Percentiles rank a stretch among this genome's conserved stretches.
Conservation (phyloP, 1,140 invertebrate species). For the Scaptomyza montana region DNA sequence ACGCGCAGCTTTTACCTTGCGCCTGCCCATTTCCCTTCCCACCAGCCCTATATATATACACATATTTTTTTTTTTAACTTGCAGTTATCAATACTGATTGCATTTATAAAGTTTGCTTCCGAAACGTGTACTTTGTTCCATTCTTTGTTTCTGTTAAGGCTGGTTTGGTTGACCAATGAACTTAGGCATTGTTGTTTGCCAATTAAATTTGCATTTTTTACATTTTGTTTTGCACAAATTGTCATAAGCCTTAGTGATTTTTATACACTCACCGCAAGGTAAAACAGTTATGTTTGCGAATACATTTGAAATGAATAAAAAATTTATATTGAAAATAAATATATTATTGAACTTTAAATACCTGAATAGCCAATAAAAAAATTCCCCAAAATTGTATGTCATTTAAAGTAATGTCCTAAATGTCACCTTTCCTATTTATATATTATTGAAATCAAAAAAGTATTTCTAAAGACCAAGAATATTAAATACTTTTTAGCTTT, state of each 20-base stretch:
- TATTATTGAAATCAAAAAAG: too few relatives aligned
- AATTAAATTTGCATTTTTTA: constrained; percentile 65
- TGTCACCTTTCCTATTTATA: too few relatives aligned
- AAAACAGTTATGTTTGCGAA: neutral
- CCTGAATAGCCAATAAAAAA: too few relatives aligned
- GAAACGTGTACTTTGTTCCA: constrained; percentile 12
- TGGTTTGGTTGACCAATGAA: constrained; percentile 61
- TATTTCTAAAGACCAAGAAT: too few relatives aligned
- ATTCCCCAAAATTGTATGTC: too few relatives aligned
- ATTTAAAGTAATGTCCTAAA: too few relatives aligned
- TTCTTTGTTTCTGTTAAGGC: neutral
- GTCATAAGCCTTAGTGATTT: constrained; percentile 46
- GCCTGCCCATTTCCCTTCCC: neutral
- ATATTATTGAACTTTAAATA: neutral
- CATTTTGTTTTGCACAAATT: constrained; percentile 55
- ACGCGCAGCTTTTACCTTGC: constrained; percentile 29
- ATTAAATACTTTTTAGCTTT: too few relatives aligned
- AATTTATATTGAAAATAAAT: too few relatives aligned
- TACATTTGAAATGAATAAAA: too few relatives aligned
- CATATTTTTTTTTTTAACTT: neutral
- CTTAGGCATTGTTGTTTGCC: constrained; percentile 64
- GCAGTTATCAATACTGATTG: constrained; percentile 13
- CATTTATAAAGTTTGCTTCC: constrained; percentile 19
- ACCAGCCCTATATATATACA: neutral
- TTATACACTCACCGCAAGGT: neutral